Evolutionary conservation across 2,113 vertebrate genomes (phyloP).

Genomic region (Taxidea taxus): DNA sequence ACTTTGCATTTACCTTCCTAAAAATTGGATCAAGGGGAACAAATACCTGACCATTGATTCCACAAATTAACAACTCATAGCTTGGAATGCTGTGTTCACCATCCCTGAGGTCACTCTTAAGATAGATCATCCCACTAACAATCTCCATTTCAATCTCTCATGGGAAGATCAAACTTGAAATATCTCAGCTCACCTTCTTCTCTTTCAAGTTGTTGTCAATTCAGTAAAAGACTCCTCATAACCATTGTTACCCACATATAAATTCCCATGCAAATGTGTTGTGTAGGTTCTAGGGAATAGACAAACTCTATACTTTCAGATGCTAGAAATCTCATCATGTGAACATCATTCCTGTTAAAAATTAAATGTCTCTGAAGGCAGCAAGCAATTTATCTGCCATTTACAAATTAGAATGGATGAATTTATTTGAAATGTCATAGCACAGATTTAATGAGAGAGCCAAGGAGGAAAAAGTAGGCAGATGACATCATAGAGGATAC

Average conservation of each 20-base stretch:
- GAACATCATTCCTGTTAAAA: neutral
- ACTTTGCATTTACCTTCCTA: conserved; percentile 10
- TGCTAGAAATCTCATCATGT: neutral
- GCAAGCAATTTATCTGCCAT: neutral
- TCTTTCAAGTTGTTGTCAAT: neutral
- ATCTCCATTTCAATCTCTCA: neutral
- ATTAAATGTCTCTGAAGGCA: neutral
- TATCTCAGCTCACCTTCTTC: neutral
- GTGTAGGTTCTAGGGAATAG: neutral
- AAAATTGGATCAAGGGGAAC: neutral
- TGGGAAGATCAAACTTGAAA: neutral
- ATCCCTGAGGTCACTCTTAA: neutral
- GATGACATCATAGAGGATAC: neutral
- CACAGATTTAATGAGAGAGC: neutral
- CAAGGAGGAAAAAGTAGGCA: neutral
- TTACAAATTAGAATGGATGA: neutral
- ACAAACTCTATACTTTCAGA: neutral
- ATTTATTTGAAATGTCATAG: neutral
- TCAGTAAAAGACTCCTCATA: neutral
- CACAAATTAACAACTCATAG: neutral
- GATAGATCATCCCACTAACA: neutral
- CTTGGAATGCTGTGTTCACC: neutral
- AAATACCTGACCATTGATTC: neutral
- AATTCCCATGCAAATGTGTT: neutral
- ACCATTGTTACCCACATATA: neutral